Base-by-base conservation (phyloP, 2,797 vertebrate species). In the Otolemur crassicaudatus region DNA sequence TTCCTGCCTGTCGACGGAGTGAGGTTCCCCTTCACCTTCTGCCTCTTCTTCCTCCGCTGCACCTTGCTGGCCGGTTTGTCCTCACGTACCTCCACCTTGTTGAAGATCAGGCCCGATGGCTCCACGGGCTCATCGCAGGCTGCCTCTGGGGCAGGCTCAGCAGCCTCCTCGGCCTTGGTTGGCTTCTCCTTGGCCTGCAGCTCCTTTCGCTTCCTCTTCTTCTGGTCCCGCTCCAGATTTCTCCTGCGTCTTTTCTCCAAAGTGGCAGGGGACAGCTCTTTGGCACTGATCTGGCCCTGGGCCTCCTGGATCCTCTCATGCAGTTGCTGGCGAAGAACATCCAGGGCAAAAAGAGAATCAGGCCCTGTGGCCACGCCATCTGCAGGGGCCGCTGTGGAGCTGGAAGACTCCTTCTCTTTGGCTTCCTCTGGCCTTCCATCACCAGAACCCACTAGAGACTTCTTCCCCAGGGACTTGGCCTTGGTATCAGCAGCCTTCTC, bases 281-380 rank as follows among this genome's bases (percentile, higher is more conserved):
- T 98, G 87, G 98, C 70, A 53, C 97, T 79, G 29, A 98, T 99
- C 99, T 99, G 99, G 63, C 99, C 99, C 97, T 99, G 99, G 87
- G 98, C 99, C 97, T 99, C 99, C 97, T 99, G 99, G 7, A 99
- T 99, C 98, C 99, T 99, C 92, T 99, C 99, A 0, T 99, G 99
- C 0, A 99, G 99, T 77, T 99, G 99, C 98, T 99, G 99, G 49
- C 99, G 99, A 87, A 99, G 97, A 27, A 99, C 94, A 87, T 99
- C 99, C 34, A 99, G 98, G 7, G 99, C 98, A 17, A 99, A 99
- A 95, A 99, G 98, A 0, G 98, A 98, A 37, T n/a, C 53, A 0
- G 97, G 37, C 12, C 90, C 97, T 0, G 63, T 60, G 3, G 27
- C 34, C 79, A 73, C 97, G 82, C n/a, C 93, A 92, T 88, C 99